Evolutionary conservation across 2,888 invertebrate species (phyloP), one percentile per base, ranked within the genome.

Genomic region (Aleiodes alternator): DNA sequence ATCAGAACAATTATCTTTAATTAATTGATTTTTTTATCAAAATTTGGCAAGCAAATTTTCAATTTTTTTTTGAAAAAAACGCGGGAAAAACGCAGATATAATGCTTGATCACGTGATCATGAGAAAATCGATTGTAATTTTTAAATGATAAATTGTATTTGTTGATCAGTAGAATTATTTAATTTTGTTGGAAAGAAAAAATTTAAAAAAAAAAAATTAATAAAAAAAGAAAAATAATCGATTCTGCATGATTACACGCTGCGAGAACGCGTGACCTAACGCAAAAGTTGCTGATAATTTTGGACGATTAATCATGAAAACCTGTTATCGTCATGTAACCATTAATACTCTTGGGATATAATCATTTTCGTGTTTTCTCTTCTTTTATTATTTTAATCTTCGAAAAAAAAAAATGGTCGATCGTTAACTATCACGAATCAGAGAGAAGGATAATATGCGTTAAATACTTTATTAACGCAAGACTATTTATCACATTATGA

Each of bases 121-220:
- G 64, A 68, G 53, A 66, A 59, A 16, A 55, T 76, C 69, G 79
- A 79, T 76, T 73, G 75, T 75, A 81, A 82, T 82, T 81, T 82
- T 80, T 82, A 78, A 43, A 43, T 51, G n/a, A 51, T 51, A 79
- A 82, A 83, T 83, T 85, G 81, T 86, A 84, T 87, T 87, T 85
- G 85, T 87, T 87, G 83, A 84, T 78, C 76, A 78, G 84, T 87
- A 82, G 82, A 43, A 87, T 87, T 86, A 81, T 87, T 86, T 87
- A 86, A 86, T 87, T 86, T 86, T 86, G 84, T 87, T 87, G 81
- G 83, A 57, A 57, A 43, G 11, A 43, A 11, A 43, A 43, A 6
- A 6, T 3, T 3, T 34, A 4, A 34, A 34, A 34, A 34, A 34
- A 34, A 34, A 34, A 34, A 3, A n/a, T n/a, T n/a, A n/a, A n/a